phyloP scores from a whole-genome alignment of 2,797 vertebrate genomes.

The Pampus argenteus region DNA sequence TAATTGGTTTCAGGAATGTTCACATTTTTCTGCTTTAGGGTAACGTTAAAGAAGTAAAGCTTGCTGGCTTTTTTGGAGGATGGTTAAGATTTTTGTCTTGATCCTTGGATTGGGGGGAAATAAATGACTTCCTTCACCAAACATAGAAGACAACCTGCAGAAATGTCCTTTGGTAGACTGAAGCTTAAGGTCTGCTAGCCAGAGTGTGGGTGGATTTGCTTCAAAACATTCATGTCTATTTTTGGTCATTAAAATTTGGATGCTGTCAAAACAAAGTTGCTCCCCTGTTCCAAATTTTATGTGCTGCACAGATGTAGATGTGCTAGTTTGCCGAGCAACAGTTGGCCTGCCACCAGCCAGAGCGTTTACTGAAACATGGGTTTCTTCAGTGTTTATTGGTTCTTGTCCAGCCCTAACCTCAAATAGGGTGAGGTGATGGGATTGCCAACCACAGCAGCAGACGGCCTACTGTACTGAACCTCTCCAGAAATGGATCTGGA shows the following conservation, averaged over 20 bases:
- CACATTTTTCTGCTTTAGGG: conserved; percentile 62
- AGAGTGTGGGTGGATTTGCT: conserved; percentile 65
- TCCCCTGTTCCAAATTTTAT: conserved; percentile 13
- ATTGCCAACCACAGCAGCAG: conserved; percentile 50
- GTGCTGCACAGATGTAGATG: conserved; percentile 55
- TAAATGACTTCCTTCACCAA: conserved; percentile 72
- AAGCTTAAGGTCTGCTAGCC: conserved; percentile 45
- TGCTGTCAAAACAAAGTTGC: conserved; percentile 24
- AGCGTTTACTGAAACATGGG: conserved; percentile 66
- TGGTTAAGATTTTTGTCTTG: conserved; percentile 63
- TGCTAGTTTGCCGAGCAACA: conserved; percentile 49
- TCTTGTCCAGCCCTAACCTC: conserved; percentile 70
- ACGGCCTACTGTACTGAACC: conserved; percentile 62
- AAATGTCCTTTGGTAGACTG: conserved; percentile 71
- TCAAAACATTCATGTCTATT: conserved; percentile 66
- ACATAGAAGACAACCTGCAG: conserved; percentile 61
- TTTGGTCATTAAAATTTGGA: conserved; percentile 62
- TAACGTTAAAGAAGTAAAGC: conserved; percentile 55
- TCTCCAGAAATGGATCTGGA: conserved; percentile 54
- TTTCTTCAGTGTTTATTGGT: conserved; percentile 82
- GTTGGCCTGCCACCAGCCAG: conserved; percentile 65
- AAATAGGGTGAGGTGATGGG: conserved; percentile 54
- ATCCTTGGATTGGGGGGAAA: conserved; percentile 56
- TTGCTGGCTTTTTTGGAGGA: conserved; percentile 22
- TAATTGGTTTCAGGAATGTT: conserved; percentile 78